Conservation (phyloP, 64 coral and sea anemone genomes). For the Stylophora pistillata region DNA sequence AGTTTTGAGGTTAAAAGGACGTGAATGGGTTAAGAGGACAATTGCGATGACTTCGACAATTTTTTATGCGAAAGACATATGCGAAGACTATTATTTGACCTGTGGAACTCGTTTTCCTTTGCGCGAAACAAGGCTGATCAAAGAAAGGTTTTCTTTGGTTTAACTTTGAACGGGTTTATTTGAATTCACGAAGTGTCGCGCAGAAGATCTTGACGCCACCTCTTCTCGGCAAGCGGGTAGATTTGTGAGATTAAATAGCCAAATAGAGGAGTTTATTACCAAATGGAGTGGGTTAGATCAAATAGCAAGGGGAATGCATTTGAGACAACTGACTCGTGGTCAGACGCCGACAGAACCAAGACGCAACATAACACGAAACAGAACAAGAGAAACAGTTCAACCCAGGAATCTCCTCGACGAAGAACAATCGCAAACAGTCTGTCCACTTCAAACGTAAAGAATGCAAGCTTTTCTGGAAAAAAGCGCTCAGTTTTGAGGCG, state of each 20-base stretch:
- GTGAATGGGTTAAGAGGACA: background rate
- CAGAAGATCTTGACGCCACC: too few relatives aligned
- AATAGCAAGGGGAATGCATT: background rate
- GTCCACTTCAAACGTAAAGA: background rate
- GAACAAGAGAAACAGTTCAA: background rate
- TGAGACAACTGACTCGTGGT: background rate
- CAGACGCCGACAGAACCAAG: background rate
- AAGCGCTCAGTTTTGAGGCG: background rate
- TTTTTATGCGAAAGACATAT: background rate
- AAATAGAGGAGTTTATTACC: too few relatives aligned
- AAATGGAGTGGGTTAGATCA: too few relatives aligned
- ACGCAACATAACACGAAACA: background rate
- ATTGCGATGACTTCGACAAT: background rate
- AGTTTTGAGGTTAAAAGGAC: background rate
- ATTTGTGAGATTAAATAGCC: too few relatives aligned
- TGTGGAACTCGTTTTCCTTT: background rate
- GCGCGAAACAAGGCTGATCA: background rate
- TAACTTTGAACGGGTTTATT: conserved; percentile 1
- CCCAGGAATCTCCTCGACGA: background rate
- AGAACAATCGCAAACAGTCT: background rate
- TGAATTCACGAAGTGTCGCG: too few relatives aligned
- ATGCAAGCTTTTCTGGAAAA: background rate
- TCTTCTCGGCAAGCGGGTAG: too few relatives aligned
- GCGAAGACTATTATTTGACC: background rate
- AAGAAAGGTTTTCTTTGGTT: background rate